These are phyloP conservation scores for Meteorus colon DNA, from an alignment of 2,888 invertebrate species.

Conservation along the genomic window DNA sequence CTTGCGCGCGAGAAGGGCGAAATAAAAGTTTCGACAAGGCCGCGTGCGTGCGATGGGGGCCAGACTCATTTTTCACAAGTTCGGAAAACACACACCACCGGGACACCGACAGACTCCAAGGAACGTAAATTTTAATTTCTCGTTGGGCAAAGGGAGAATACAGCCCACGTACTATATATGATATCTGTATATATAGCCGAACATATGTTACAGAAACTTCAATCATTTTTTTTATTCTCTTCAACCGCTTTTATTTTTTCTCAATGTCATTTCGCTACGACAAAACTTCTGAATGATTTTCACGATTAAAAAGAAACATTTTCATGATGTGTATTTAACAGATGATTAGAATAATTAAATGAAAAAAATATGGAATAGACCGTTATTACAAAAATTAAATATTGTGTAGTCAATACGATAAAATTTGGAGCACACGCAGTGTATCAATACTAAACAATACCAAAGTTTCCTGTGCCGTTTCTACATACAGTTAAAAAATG, in stretches of 20 bases:
- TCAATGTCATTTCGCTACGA: conserved; percentile 16
- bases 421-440: too few relatives aligned
- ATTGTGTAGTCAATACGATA: too few relatives aligned
- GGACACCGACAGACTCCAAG: conserved; percentile 28
- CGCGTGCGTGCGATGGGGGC: conserved; percentile 47
- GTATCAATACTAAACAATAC: too few relatives aligned
- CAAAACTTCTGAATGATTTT: conserved; percentile 15
- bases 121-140: conserved; percentile 70
- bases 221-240: conserved; percentile 56
- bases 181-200: conserved; percentile 44
- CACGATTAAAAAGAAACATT: neutral
- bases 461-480: neutral
- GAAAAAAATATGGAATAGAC: too few relatives aligned
- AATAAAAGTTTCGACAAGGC: conserved; percentile 46
- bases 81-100: conserved; percentile 55
- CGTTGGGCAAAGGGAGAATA: conserved; percentile 47
- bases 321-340: too few relatives aligned
- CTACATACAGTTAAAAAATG: neutral
- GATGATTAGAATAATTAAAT: too few relatives aligned
- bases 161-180: conserved; percentile 9
- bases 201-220: conserved; percentile 68
- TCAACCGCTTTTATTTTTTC: neutral
- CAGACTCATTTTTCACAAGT: conserved; percentile 70
- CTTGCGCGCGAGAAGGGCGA: neutral
- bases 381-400: too few relatives aligned